These are phyloP conservation scores for Trichosurus vulpecula DNA, from an alignment of 2,797 vertebrate species.

Conservation along the genomic window DNA sequence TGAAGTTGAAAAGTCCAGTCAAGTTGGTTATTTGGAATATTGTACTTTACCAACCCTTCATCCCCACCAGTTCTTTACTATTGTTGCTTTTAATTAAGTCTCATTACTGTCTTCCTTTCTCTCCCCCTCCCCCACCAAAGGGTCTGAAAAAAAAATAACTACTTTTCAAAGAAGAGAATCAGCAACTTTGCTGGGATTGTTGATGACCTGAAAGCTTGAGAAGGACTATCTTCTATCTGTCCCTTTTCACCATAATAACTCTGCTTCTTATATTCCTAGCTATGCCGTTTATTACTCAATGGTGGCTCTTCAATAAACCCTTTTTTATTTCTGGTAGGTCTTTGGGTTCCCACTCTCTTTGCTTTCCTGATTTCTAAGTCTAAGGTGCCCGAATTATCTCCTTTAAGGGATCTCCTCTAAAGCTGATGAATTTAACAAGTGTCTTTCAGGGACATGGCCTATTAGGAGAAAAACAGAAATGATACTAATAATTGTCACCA, in stretches of 20 bases:
- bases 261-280: constrained; percentile 43
- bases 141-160: constrained; percentile 47
- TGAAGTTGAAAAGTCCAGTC: constrained; percentile 38
- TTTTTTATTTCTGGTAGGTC: not conserved
- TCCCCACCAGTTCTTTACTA: not conserved
- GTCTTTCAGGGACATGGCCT: constrained; percentile 30
- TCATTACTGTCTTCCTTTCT: no score
- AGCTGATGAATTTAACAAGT: constrained; percentile 49
- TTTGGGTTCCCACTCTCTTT: constrained; percentile 43
- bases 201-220: constrained; percentile 46
- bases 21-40: not conserved
- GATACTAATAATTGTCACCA: constrained; percentile 43
- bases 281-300: not conserved
- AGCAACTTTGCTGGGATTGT: constrained; percentile 35
- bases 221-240: constrained; percentile 52
- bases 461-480: constrained; percentile 43
- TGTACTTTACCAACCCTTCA: not conserved
- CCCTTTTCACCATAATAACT: constrained; percentile 33
- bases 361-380: constrained; percentile 48
- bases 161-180: constrained; percentile 50
- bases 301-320: not conserved
- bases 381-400: constrained; percentile 29
- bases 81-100: not conserved
- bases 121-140: not conserved
- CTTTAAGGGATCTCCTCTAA: constrained; percentile 67